Conservation (phyloP, 2,797 vertebrate genomes). For the Myiothlypis chrysogaster region DNA sequence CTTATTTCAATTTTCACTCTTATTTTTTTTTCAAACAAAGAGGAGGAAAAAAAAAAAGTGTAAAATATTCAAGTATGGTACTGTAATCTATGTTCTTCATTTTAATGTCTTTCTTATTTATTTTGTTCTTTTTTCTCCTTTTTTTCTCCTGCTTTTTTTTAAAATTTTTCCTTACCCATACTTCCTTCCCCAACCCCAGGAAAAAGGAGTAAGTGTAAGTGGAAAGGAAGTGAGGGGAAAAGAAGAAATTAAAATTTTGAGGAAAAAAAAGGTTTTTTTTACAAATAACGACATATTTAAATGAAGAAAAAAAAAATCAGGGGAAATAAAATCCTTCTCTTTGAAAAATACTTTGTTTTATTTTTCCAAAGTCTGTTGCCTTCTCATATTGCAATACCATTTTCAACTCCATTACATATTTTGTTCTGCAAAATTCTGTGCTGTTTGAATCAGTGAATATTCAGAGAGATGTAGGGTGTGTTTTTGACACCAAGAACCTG, state of each 20-base stretch:
- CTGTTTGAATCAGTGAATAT: neutral
- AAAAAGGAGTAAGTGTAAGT: rapidly evolving
- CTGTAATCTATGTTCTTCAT: neutral
- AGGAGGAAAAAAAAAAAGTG: neutral
- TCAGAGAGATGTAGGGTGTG: neutral
- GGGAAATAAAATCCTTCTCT: rapidly evolving
- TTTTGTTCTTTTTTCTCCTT: rapidly evolving
- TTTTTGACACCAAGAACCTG: neutral
- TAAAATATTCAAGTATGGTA: neutral
- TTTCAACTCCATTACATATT: neutral
- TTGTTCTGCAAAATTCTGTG: neutral
- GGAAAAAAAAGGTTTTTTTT: neutral
- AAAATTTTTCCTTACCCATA: neutral
- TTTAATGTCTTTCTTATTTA: neutral
- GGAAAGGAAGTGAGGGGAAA: rapidly evolving
- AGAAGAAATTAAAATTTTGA: neutral
- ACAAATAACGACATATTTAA: neutral
- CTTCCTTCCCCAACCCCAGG: rapidly evolving
- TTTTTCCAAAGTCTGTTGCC: rapidly evolving
- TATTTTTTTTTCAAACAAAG: neutral
- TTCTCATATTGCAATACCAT: neutral
- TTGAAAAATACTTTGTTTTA: neutral
- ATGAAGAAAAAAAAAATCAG: neutral
- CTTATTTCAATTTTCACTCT: neutral
- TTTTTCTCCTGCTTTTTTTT: rapidly evolving